Conservation (phyloP, 2,113 vertebrate genomes). For the Cyanoderma ruficeps region DNA sequence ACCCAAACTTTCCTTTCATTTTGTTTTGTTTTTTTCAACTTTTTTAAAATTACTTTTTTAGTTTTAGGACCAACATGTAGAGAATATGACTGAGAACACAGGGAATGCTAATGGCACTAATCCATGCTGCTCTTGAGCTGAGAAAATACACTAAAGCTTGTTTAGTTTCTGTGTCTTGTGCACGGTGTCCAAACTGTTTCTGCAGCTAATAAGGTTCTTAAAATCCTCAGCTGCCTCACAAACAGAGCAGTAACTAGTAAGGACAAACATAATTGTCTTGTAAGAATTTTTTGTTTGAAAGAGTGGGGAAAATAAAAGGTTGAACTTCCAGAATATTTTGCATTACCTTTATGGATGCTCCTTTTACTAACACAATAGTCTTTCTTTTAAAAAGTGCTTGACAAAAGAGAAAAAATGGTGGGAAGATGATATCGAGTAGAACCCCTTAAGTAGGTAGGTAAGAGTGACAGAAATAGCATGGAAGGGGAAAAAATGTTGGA, state of each 20-base stretch:
- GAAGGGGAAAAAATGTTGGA: not conserved
- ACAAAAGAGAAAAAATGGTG: not conserved
- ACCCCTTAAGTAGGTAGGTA: not conserved
- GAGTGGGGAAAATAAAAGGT: not conserved
- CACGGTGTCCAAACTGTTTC: not conserved
- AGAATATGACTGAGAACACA: not conserved
- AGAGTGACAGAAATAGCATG: not conserved
- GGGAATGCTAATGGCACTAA: not conserved
- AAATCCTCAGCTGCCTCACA: not conserved
- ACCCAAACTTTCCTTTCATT: fast-evolving
- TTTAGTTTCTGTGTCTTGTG: not conserved
- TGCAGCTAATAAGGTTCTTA: not conserved
- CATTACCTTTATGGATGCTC: not conserved
- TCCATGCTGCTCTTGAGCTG: not conserved
- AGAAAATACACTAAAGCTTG: not conserved
- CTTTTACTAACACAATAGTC: not conserved
- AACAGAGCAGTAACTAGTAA: not conserved
- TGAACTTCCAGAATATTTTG: not conserved
- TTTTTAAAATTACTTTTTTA: not conserved
- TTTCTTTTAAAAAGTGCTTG: not conserved
- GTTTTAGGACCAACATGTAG: not conserved
- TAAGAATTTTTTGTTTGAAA: not conserved
- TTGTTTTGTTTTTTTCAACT: not conserved
- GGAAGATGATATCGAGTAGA: not conserved
- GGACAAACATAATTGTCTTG: not conserved